These are phyloP conservation scores for Zygogramma bicolorata DNA, from an alignment of 2,888 invertebrate genomes.

Conservation along the genomic window DNA sequence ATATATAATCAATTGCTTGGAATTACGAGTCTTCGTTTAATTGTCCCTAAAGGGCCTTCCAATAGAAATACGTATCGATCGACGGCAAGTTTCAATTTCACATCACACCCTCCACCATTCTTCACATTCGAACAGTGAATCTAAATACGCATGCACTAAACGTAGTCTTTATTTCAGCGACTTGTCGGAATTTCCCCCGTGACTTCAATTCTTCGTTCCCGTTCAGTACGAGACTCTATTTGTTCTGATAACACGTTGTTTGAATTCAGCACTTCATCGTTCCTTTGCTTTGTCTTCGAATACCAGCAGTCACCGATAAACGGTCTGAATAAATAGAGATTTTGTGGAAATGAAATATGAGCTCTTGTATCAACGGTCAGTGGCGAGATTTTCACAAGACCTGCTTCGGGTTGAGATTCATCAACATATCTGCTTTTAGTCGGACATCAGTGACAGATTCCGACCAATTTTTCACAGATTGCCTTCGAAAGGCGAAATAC, in stretches of 20 bases:
- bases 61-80: neutral
- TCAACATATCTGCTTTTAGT: too few species aligned
- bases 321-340: neutral
- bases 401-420: too few species aligned
- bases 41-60: neutral
- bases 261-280: neutral
- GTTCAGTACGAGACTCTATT: neutral
- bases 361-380: too few species aligned
- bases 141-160: neutral
- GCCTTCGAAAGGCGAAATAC: too few species aligned
- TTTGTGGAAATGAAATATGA: neutral
- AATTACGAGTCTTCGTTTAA: neutral
- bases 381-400: too few species aligned
- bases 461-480: too few species aligned
- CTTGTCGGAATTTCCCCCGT: neutral
- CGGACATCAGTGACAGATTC: too few species aligned
- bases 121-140: slow-evolving; percentile 17
- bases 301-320: neutral
- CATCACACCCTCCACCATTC: neutral
- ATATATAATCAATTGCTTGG: too few species aligned
- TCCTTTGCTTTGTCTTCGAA: neutral
- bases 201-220: neutral
- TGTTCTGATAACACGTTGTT: neutral
- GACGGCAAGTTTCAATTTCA: neutral
- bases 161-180: neutral